Percentiles rank a stretch among this genome's conserved stretches.
These are phyloP conservation scores for Stigmatopora argus DNA, from an alignment of 2,113 vertebrate species.

Conservation along the genomic window DNA sequence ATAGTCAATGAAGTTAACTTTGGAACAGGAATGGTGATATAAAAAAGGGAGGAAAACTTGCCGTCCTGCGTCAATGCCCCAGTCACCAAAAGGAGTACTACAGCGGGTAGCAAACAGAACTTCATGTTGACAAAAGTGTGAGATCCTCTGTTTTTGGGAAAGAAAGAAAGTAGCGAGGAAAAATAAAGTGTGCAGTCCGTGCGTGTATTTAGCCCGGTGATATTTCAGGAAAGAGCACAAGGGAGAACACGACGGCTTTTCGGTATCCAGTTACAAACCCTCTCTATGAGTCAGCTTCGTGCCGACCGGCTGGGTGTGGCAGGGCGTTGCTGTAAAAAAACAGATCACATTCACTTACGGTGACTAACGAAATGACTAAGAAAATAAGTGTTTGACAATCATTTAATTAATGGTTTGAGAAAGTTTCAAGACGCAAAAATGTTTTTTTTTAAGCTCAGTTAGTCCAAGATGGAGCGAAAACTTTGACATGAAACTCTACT, in stretches of 20 bases:
- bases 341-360: background rate
- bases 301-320: background rate
- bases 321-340: background rate
- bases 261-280: slow-evolving; percentile 5
- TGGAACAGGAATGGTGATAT: background rate
- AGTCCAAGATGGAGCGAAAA: background rate
- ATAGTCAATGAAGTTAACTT: background rate
- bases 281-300: background rate
- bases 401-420: background rate
- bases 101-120: background rate
- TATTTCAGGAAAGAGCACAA: background rate
- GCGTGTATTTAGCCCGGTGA: background rate
- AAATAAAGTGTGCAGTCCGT: background rate
- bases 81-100: background rate
- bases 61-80: background rate
- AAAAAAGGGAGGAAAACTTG: background rate
- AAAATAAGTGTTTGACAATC: background rate
- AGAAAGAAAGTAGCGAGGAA: background rate
- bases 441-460: background rate
- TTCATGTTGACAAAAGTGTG: slow-evolving; percentile 15
- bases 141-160: background rate
- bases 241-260: background rate
- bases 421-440: background rate
- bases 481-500: background rate
- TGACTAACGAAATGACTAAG: background rate